phyloP scores from a whole-genome alignment of 2,888 invertebrate species.

The Drosophila niveifrons region DNA sequence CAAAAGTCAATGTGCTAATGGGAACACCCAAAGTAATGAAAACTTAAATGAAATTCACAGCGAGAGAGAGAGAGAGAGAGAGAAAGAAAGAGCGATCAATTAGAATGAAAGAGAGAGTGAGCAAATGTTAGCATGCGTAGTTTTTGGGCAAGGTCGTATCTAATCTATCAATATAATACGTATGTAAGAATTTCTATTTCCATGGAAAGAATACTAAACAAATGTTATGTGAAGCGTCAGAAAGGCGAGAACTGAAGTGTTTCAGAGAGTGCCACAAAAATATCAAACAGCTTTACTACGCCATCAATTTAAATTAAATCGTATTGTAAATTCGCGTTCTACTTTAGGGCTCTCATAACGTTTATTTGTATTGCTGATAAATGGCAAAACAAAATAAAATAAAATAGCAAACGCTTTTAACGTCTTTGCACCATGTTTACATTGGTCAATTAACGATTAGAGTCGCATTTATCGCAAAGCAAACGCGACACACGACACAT shows the following conservation, averaged over 20 bases:
- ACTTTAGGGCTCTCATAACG: slow-evolving; percentile 20
- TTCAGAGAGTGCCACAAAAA: background rate
- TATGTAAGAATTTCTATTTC: slow-evolving; percentile 2
- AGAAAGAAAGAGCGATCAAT: background rate
- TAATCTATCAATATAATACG: slow-evolving; percentile 40
- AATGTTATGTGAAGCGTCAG: background rate
- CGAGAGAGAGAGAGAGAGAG: background rate
- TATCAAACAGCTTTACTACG: slow-evolving; percentile 15
- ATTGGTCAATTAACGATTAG: slow-evolving; percentile 38
- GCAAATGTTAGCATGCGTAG: background rate
- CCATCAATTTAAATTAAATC: slow-evolving; percentile 10
- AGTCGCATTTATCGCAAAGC: slow-evolving; percentile 25
- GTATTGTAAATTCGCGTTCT: slow-evolving; percentile 24
- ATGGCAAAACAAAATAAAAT: background rate
- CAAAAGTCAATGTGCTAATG: slow-evolving; percentile 34
- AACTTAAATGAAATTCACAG: slow-evolving; percentile 17
- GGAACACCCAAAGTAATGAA: slow-evolving; percentile 34
- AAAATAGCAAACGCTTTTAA: slow-evolving; percentile 32
- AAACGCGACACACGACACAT: slow-evolving; percentile 12
- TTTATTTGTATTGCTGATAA: slow-evolving; percentile 43
- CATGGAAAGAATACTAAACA: slow-evolving; percentile 4
- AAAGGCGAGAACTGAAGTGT: background rate
- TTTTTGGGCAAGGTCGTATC: slow-evolving; percentile 58
- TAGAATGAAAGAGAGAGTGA: background rate
- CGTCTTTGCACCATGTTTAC: slow-evolving; percentile 43